Evolutionary conservation across 2,888 invertebrate genomes (phyloP), one percentile per base, ranked within the genome.

Genomic region (Subacronicta megacephala): DNA sequence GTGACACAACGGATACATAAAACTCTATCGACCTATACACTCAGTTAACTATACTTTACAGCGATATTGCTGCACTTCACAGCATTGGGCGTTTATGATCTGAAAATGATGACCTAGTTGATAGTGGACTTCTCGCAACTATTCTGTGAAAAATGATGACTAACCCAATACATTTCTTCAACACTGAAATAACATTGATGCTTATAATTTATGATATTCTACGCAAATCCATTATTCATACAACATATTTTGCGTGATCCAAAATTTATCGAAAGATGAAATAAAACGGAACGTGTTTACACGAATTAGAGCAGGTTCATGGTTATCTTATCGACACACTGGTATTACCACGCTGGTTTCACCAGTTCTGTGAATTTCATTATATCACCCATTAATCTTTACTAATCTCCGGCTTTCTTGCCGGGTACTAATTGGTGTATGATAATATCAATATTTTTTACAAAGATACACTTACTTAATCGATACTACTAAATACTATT

Each of bases 121-220:
- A 23, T 38, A 38, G 12, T 12, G 4, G 16, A 10, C 17, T 29
- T 7, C 7, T 20, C 3, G 5, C 3, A n/a, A 12, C 31, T 31
- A 31, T n/a, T 31, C 31, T n/a, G 5, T 31, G n/a, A 31, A 37
- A 17, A 37, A 16, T 10, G 10, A 37, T 16, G 36, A 10, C 10
- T 16, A 37, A 16, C 3, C 15, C 36, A 36, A n/a, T 7, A 15
- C 3, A 15, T 16, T 36, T 36, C 10, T 15, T 23, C 7, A 0
- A 7, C 35, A 45, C 49, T 65, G 44, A 45, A 65, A 47, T 29
- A 56, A 65, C 26, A 51, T 44, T 53, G 47, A 54, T 42, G 40
- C 29, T 57, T 42, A 49, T 56, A 62, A 58, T 59, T 67, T 62
- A 67, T 53, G 29, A 47, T 55, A 53, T 58, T 58, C n/a, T 54